A percentile compares a stretch with the other conserved stretches of the same genome.
Evolutionary conservation across 1,140 invertebrate genomes (phyloP).

Genomic region (Hycleus phaleratus): DNA sequence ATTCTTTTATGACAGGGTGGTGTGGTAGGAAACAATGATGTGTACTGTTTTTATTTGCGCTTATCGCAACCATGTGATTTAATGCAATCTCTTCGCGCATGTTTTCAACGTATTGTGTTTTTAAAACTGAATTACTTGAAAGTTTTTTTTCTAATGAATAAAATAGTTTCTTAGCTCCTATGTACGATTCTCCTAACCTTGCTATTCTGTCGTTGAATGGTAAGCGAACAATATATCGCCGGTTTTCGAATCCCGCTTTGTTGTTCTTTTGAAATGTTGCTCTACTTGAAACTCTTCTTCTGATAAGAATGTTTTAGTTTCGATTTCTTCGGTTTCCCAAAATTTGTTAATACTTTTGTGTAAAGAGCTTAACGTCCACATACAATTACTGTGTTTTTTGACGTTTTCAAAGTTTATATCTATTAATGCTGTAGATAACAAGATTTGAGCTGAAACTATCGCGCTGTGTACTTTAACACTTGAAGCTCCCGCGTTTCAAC

Average conservation of each 20-base stretch:
- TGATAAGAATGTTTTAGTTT: neutral
- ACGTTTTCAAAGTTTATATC: too few species aligned
- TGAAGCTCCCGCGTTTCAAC: too few species aligned
- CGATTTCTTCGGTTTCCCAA: constrained; percentile 1
- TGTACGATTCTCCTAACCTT: neutral
- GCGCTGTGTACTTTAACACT: too few species aligned
- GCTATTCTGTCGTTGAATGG: neutral
- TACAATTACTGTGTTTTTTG: too few species aligned
- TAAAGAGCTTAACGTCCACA: too few species aligned
- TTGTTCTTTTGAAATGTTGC: neutral
- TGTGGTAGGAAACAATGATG: constrained; percentile 34
- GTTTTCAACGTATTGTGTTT: neutral
- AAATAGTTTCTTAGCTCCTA: neutral
- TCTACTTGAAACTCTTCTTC: neutral
- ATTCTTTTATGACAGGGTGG: constrained; percentile 27
- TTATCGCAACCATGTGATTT: neutral
- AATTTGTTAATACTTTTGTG: neutral
- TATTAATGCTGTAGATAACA: too few species aligned
- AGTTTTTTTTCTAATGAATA: neutral
- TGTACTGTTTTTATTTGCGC: too few species aligned
- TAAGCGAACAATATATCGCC: constrained; percentile 6
- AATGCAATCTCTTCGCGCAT: neutral
- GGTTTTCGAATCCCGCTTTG: neutral
- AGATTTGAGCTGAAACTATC: too few species aligned
- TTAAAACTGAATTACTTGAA: neutral